Evolutionary conservation across 2,797 vertebrate species (phyloP).

Genomic region (Alfaro cultratus): DNA sequence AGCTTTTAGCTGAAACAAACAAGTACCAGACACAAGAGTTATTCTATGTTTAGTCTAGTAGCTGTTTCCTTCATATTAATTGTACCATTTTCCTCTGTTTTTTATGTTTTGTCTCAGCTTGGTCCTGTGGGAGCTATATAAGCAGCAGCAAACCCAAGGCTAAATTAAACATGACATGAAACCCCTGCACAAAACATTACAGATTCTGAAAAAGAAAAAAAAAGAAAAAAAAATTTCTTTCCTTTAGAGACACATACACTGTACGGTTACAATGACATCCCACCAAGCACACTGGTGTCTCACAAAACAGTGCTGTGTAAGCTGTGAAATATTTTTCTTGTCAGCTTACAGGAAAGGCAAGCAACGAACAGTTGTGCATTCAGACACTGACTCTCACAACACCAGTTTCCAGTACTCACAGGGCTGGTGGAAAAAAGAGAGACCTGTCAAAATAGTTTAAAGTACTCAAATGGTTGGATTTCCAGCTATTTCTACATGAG

Average conservation of each 20-base stretch:
- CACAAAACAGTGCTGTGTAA: constrained; percentile 72
- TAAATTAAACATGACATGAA: constrained; percentile 61
- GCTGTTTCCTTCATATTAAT: constrained; percentile 45
- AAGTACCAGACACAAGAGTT: constrained; percentile 49
- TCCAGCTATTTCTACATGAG: constrained; percentile 77
- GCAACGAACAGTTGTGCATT: constrained; percentile 68
- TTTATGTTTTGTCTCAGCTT: constrained; percentile 50
- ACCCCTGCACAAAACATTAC: constrained; percentile 43
- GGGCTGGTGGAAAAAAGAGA: constrained; percentile 73
- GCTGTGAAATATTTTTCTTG: constrained; percentile 76
- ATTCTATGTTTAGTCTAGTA: constrained; percentile 34
- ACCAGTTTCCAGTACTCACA: constrained; percentile 74
- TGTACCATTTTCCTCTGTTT: constrained; percentile 41
- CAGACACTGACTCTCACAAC: constrained; percentile 58
- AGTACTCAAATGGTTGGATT: constrained; percentile 73
- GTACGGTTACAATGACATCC: constrained; percentile 66
- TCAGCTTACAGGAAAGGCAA: constrained; percentile 70
- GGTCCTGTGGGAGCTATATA: constrained; percentile 51
- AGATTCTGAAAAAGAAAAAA: constrained; percentile 58
- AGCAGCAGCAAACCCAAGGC: constrained; percentile 29
- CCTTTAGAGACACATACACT: constrained; percentile 54
- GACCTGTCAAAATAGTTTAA: constrained; percentile 81
- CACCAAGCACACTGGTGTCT: constrained; percentile 56
- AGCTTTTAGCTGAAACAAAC: background rate
- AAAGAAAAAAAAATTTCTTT: constrained; percentile 58